Percentiles rank a stretch among this genome's conserved stretches.
These are phyloP conservation scores for Temnothorax rugatulus DNA, from an alignment of 2,888 invertebrate genomes.

Conservation along the genomic window DNA sequence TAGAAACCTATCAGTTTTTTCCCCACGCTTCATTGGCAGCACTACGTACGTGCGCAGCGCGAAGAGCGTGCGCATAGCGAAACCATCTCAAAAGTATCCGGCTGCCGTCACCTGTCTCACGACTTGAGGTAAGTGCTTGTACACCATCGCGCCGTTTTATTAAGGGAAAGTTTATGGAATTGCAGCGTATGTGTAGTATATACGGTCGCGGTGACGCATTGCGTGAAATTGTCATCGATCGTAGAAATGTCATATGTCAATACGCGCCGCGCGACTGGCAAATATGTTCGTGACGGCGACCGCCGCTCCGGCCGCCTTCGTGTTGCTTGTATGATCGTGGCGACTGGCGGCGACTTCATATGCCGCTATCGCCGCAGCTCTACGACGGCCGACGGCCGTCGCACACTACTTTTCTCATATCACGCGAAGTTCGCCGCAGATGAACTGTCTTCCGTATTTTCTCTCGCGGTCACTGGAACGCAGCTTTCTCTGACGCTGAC, in stretches of 20 bases:
- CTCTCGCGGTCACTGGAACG: background rate
- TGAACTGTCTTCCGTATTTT: background rate
- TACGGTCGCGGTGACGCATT: slow-evolving; percentile 9
- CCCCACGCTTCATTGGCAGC: background rate
- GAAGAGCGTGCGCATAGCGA: slow-evolving; percentile 45
- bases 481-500: background rate
- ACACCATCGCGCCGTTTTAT: background rate
- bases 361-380: background rate
- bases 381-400: background rate
- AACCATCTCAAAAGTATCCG: slow-evolving; percentile 41
- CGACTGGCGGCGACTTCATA: background rate
- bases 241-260: slow-evolving; percentile 21
- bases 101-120: slow-evolving; percentile 39
- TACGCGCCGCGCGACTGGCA: slow-evolving; percentile 2
- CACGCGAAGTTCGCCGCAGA: background rate
- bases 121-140: slow-evolving; percentile 43
- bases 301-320: background rate
- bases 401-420: background rate
- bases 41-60: slow-evolving; percentile 26
- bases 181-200: background rate
- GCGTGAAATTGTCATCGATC: background rate
- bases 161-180: background rate
- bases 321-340: background rate
- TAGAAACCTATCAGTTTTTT: background rate
- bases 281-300: slow-evolving; percentile 47